Conservation (phyloP, 2,797 vertebrate genomes). For the Pangasius mekongensis region DNA sequence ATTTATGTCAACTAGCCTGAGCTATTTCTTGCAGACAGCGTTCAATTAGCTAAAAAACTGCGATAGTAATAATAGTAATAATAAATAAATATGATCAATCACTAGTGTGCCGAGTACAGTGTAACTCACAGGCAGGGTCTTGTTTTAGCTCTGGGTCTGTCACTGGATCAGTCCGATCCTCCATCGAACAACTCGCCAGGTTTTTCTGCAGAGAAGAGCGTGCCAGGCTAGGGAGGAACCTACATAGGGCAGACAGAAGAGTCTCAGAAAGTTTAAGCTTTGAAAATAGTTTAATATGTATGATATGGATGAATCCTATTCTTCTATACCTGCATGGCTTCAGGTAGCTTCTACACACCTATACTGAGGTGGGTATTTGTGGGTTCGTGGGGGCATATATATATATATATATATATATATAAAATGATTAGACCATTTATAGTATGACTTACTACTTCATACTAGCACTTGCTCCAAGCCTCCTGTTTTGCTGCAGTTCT, state of each 20-base stretch:
- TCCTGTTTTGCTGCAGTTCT: not conserved
- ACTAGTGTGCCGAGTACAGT: not conserved
- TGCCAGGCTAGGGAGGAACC: conserved; percentile 93
- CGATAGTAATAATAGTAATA: not conserved
- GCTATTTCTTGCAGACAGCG: not conserved
- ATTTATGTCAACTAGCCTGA: conserved; percentile 19
- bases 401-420: too few relatives aligned
- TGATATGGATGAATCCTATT: not conserved
- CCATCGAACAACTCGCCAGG: conserved; percentile 80
- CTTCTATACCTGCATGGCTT: not conserved
- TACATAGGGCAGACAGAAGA: conserved; percentile 56
- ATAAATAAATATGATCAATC: not conserved
- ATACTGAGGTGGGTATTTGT: not conserved
- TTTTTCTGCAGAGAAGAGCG: conserved; percentile 87
- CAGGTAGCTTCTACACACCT: not conserved
- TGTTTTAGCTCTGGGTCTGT: conserved; percentile 61
- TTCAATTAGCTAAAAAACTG: not conserved
- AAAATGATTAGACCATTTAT: not conserved
- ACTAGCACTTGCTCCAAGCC: not conserved
- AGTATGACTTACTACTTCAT: not conserved
- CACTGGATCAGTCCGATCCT: conserved; percentile 62
- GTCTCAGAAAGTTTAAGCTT: too few relatives aligned
- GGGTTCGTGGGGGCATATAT: not conserved
- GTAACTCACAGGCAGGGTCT: conserved; percentile 81
- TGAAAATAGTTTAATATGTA: not conserved